These are phyloP conservation scores for Scaptomyza flava DNA, from an alignment of 2,888 invertebrate genomes.

Conservation along the genomic window DNA sequence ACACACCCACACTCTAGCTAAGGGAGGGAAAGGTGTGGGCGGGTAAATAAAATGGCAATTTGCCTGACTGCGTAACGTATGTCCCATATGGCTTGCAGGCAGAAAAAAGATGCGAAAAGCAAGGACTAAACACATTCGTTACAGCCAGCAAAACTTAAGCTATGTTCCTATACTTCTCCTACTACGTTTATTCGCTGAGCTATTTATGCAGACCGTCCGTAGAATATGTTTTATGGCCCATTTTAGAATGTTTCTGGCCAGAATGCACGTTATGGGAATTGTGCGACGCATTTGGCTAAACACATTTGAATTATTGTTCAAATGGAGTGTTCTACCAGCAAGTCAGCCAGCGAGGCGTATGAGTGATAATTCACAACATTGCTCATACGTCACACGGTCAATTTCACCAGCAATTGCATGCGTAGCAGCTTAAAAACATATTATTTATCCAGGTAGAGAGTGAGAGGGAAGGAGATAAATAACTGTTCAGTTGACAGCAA, in stretches of 20 bases:
- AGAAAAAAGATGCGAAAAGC: conserved; percentile 4
- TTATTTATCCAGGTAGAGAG: not conserved
- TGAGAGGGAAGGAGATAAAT: too few relatives aligned
- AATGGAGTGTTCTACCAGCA: conserved; percentile 1
- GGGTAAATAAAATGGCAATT: conserved; percentile 19
- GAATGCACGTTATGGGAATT: conserved; percentile 65
- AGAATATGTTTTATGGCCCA: conserved; percentile 54
- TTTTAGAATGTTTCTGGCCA: conserved; percentile 44
- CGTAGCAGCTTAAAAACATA: not conserved
- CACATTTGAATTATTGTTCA: conserved; percentile 59
- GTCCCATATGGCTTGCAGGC: conserved; percentile 1
- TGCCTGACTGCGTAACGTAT: conserved; percentile 13
- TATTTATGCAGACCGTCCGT: conserved; percentile 23
- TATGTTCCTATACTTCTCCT: not conserved
- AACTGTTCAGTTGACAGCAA: not conserved
- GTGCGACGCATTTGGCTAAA: conserved; percentile 40
- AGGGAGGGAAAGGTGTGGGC: too few relatives aligned
- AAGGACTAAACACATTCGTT: conserved; percentile 4
- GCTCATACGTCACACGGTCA: conserved; percentile 26
- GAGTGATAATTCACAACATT: conserved; percentile 15
- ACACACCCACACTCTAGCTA: not conserved
- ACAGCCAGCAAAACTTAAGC: conserved; percentile 12
- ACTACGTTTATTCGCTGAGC: not conserved
- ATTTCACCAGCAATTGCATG: conserved; percentile 1
- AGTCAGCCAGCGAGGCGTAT: conserved; percentile 24